Conservation (phyloP, 2,888 invertebrate species). For the Polyommatus icarus region DNA sequence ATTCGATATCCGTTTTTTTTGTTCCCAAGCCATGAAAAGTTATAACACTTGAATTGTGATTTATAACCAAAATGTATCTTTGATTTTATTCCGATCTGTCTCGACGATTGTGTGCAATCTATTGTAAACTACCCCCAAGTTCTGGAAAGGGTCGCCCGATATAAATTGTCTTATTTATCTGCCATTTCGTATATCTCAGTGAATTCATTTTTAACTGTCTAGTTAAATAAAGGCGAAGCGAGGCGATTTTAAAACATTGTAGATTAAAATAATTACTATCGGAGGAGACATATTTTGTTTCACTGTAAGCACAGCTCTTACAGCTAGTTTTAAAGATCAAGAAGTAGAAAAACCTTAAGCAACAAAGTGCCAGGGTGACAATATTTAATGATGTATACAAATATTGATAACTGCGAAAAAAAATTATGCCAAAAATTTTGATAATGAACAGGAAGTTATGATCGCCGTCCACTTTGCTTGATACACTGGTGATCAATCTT, state of each 20-base stretch:
- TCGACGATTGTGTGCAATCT: neutral
- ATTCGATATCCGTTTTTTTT: neutral
- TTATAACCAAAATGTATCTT: neutral
- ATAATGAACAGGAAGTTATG: neutral
- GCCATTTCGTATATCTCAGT: neutral
- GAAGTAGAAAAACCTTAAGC: too few species aligned
- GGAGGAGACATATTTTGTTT: too few species aligned
- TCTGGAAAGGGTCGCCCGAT: neutral
- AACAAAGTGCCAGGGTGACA: too few species aligned
- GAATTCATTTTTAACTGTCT: neutral
- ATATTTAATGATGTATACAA: too few species aligned
- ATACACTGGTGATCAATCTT: neutral
- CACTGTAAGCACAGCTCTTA: too few species aligned
- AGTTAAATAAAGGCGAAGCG: neutral
- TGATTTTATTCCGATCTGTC: slow-evolving; percentile 17
- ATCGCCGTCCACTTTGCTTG: neutral
- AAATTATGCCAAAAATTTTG: neutral
- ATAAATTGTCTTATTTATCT: slow-evolving; percentile 7
- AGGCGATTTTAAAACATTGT: too few species aligned
- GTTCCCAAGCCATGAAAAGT: neutral
- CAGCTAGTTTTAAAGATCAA: too few species aligned
- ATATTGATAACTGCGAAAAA: too few species aligned
- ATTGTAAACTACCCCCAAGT: neutral
- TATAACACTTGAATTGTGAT: neutral
- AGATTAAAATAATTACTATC: too few species aligned